Evolutionary conservation across 1,140 invertebrate genomes (phyloP).

Genomic region (Anastrepha obliqua): DNA sequence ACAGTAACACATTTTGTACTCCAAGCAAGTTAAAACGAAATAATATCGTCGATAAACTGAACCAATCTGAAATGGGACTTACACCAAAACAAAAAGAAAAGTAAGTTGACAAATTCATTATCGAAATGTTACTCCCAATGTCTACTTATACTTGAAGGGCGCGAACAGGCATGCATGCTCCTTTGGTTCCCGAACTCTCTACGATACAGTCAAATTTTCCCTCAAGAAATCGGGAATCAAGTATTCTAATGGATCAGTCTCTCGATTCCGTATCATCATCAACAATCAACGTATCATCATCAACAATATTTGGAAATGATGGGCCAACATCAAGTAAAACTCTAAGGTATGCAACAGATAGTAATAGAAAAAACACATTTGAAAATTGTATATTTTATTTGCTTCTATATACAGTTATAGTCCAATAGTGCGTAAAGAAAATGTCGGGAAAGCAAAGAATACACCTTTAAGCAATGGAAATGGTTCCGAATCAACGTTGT

Average conservation of each 20-base stretch:
- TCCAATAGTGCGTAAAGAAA: slow-evolving; percentile 56
- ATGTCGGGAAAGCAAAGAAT: background rate
- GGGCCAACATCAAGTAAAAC: slow-evolving; percentile 21
- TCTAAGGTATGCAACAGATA: slow-evolving; percentile 41
- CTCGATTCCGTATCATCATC: slow-evolving; percentile 56
- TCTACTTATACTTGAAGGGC: slow-evolving; percentile 12
- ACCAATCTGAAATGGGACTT: slow-evolving; percentile 59
- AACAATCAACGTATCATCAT: slow-evolving; percentile 58
- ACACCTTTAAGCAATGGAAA: background rate
- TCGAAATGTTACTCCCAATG: background rate
- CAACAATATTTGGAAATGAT: slow-evolving; percentile 57
- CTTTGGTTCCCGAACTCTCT: background rate
- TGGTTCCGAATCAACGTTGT: background rate
- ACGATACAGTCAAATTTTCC: background rate
- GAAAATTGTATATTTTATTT: background rate
- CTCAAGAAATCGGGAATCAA: background rate
- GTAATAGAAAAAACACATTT: background rate
- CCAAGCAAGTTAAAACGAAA: slow-evolving; percentile 52
- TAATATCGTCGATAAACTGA: slow-evolving; percentile 31
- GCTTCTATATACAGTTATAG: slow-evolving; percentile 55
- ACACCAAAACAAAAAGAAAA: slow-evolving; percentile 56
- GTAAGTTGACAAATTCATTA: slow-evolving; percentile 43
- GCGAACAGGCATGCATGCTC: background rate
- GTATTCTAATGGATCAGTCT: slow-evolving; percentile 37
- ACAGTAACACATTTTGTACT: slow-evolving; percentile 59